These are phyloP conservation scores for Drosophila pseudotakahashii DNA, from an alignment of 2,888 invertebrate species.

Conservation along the genomic window DNA sequence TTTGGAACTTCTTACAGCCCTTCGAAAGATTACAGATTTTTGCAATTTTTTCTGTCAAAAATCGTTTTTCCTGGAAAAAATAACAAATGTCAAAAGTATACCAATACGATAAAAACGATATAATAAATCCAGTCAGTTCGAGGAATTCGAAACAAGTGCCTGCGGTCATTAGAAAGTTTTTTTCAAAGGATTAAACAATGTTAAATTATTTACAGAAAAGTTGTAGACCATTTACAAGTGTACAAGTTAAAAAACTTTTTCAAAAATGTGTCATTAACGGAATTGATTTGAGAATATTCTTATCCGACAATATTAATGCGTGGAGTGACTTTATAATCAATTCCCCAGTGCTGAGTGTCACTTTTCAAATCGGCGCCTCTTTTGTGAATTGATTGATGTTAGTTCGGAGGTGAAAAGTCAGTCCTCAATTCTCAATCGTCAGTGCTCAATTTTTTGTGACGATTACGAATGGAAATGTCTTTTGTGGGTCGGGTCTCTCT, in stretches of 20 bases:
- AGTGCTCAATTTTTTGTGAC: conserved; percentile 29
- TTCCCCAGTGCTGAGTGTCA: conserved; percentile 7
- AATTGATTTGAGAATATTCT: conserved; percentile 1
- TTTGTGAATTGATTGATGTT: conserved; percentile 20
- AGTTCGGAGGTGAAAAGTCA: conserved; percentile 31
- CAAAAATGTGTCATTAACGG: not conserved
- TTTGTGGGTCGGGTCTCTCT: not conserved
- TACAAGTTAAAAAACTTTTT: not conserved
- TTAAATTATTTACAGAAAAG: not conserved
- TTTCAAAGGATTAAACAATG: not conserved
- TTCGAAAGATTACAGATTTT: too few relatives aligned
- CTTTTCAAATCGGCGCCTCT: conserved; percentile 7
- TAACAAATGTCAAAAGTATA: too few relatives aligned
- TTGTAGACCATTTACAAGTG: not conserved
- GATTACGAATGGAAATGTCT: conserved; percentile 68
- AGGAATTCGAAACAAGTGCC: too few relatives aligned
- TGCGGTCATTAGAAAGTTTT: too few relatives aligned
- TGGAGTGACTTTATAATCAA: conserved; percentile 1
- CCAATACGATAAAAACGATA: too few relatives aligned
- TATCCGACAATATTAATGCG: not conserved
- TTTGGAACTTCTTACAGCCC: too few relatives aligned
- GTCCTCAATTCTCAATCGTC: not conserved
- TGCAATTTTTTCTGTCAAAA: too few relatives aligned
- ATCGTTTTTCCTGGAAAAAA: too few relatives aligned
- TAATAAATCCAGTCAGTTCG: too few relatives aligned